phyloP scores from a whole-genome alignment of 2,888 invertebrate genomes.

The Corythucha ciliata region DNA sequence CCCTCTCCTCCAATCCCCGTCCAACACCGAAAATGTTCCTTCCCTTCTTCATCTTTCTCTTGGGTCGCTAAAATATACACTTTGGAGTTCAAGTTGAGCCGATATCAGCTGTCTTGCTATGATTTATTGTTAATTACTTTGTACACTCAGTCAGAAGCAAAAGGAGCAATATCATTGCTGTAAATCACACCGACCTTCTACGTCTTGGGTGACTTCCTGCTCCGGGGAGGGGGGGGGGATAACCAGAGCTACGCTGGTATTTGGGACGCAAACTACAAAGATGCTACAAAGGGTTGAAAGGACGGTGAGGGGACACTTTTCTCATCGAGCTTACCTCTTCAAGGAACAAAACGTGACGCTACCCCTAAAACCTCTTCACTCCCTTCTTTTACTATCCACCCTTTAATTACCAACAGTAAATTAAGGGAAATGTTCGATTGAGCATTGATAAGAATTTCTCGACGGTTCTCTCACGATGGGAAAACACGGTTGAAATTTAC shows the following conservation, averaged over 20 bases:
- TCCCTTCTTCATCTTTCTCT: conserved; percentile 17
- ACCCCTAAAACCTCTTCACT: conserved; percentile 4
- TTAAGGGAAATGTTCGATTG: conserved; percentile 30
- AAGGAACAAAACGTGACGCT: too few relatives aligned
- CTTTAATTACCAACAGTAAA: conserved; percentile 29
- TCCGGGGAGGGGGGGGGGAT: too few relatives aligned
- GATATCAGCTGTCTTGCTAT: conserved; percentile 28
- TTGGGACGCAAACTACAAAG: too few relatives aligned
- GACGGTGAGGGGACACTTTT: too few relatives aligned
- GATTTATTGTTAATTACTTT: conserved; percentile 34
- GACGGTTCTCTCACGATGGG: conserved; percentile 23
- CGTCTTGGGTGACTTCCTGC: too few relatives aligned
- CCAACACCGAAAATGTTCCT: too few relatives aligned
- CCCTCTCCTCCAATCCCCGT: neutral
- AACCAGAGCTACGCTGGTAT: too few relatives aligned
- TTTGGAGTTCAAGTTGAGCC: conserved; percentile 30
- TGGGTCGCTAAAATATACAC: conserved; percentile 30
- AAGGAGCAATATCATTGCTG: conserved; percentile 32
- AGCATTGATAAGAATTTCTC: conserved; percentile 25
- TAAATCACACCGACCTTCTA: conserved; percentile 27
- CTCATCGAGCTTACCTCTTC: too few relatives aligned
- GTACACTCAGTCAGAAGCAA: conserved; percentile 31
- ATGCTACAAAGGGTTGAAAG: too few relatives aligned
- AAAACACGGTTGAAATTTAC: conserved; percentile 26
- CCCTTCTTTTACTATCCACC: conserved; percentile 17